Base-by-base conservation (phyloP, 2,888 invertebrate species). In the Tholera decimalis region DNA sequence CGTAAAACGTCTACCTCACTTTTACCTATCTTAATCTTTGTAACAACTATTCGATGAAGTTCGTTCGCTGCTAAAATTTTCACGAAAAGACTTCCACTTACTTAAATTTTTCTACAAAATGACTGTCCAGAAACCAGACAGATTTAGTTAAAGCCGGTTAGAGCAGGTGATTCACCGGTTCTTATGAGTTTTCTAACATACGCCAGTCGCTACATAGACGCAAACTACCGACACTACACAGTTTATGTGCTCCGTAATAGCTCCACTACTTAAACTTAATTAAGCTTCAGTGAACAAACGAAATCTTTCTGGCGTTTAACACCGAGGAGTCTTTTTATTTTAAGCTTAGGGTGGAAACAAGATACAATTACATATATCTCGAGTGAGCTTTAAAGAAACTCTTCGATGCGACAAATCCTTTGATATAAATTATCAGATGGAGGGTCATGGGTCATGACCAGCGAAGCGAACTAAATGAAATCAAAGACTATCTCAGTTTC, bases 381-480 rank as follows among this genome's bases (percentile, higher is more conserved):
- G 18, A 57, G 37, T 22, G 61, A 56, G 44, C 47, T 63, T 54
- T 55, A 37, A 72, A 70, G 67, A 47, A 63, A 62, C 57, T 71
- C 80, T 85, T 79, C 85, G 80, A 67, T 55, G 77, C 61, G 55
- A 59, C 54, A 66, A 69, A 77, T 63, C 80, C 85, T 89, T 87
- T 88, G 85, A 88, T 83, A 85, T 80, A 80, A 82, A 82, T 88
- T 84, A 86, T 86, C 83, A 77, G 80, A 84, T 73, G 64, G 66
- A 83, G 73, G 82, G 78, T 73, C 82, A 82, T 80, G 73, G 82
- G 78, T 73, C 82, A 82, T 80, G 82, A 76, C 80, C 80, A 49
- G 51, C 73, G 74, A 71, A 83, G 86, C 78, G 84, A 80, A 84
- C 81, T 83, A 88, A 91, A 89, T 84, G 84, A 88, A 91, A 90